Percentiles rank a stretch among this genome's conserved stretches.
phyloP scores from a whole-genome alignment of 2,113 vertebrate species.

The Vulpes ferrilata region DNA sequence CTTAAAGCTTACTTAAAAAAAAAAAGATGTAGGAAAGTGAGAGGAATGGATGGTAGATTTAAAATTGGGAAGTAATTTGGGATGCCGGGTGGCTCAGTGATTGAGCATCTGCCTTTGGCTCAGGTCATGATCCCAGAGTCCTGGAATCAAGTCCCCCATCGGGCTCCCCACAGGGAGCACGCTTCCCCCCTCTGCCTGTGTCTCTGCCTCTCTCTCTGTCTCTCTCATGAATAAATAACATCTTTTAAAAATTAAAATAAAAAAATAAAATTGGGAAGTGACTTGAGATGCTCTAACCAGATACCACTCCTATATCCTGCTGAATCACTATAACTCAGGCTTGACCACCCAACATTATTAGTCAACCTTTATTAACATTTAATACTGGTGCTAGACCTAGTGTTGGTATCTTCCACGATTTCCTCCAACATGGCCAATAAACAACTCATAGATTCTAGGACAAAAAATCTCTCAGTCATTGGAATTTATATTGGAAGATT shows the following conservation, averaged over 20 bases:
- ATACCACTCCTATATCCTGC: background rate
- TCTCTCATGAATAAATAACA: too few relatives aligned
- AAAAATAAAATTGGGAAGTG: background rate
- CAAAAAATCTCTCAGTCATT: background rate
- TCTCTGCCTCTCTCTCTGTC: too few relatives aligned
- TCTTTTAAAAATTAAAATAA: too few relatives aligned
- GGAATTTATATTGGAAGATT: background rate
- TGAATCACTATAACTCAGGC: background rate
- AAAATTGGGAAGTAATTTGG: background rate
- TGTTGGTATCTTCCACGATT: background rate
- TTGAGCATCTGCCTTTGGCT: too few relatives aligned
- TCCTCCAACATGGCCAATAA: background rate
- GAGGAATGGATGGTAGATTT: background rate
- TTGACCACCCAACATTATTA: background rate
- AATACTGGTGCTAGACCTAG: background rate
- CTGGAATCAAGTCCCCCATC: too few relatives aligned
- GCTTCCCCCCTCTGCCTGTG: too few relatives aligned
- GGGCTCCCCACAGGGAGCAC: too few relatives aligned
- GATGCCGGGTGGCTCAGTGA: background rate
- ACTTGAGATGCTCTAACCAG: background rate
- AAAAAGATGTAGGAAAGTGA: background rate
- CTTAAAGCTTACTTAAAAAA: background rate
- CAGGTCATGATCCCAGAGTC: too few relatives aligned
- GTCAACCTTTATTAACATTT: background rate
- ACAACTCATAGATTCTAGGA: background rate